Evolutionary conservation across 2,888 invertebrate species (phyloP).

Genomic region (Torymus auratus): DNA sequence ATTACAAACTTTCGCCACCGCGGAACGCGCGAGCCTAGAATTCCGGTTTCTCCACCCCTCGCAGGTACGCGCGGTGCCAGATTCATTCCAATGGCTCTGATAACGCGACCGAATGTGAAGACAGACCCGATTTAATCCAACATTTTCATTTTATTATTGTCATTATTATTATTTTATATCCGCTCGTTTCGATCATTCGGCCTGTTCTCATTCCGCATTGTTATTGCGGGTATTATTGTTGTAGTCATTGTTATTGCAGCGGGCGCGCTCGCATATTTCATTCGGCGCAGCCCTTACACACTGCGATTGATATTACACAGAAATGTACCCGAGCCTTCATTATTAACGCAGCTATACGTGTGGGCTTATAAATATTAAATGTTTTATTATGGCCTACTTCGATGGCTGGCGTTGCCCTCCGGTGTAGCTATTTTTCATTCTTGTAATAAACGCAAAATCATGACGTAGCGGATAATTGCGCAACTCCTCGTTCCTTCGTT

Average conservation of each 20-base stretch:
- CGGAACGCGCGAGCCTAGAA: too few species aligned
- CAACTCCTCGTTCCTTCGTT: not conserved
- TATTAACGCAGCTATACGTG: constrained; percentile 3
- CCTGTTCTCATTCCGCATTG: not conserved
- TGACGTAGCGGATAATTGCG: constrained; percentile 6
- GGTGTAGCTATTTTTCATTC: constrained; percentile 1
- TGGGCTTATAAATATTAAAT: constrained; percentile 20
- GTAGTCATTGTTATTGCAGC: not conserved
- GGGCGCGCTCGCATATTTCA: too few species aligned
- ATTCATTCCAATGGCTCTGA: too few species aligned
- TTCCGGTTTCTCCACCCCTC: too few species aligned
- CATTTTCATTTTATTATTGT: not conserved
- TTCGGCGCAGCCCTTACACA: too few species aligned
- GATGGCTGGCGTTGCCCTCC: not conserved
- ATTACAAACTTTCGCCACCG: constrained; percentile 26
- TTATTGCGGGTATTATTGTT: not conserved
- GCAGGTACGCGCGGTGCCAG: too few species aligned
- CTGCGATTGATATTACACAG: not conserved
- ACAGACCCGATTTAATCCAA: too few species aligned
- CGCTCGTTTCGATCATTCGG: too few species aligned
- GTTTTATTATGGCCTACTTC: not conserved
- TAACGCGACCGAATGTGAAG: too few species aligned
- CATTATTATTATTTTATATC: constrained; percentile 1
- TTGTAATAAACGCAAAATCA: constrained; percentile 7
- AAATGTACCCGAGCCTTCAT: not conserved